Percentiles rank a stretch among this genome's conserved stretches.
Evolutionary conservation across 2,113 vertebrate genomes (phyloP).

Genomic region (Ceratotherium simum): DNA sequence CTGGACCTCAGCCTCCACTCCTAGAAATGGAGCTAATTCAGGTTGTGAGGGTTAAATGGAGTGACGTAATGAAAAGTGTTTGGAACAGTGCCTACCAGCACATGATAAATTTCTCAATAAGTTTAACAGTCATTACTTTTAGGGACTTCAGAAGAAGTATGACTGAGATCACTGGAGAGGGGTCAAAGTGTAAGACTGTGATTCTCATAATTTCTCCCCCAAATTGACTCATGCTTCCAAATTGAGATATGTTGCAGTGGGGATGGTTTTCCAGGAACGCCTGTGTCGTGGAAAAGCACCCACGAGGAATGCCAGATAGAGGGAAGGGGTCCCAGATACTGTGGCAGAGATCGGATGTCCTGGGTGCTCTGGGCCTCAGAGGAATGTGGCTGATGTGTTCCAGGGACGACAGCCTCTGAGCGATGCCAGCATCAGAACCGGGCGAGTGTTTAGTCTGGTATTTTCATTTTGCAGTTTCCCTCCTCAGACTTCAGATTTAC

Average conservation of each 20-base stretch:
- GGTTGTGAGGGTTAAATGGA: background rate
- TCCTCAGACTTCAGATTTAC: background rate
- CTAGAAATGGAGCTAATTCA: background rate
- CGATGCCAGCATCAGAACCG: accelerated
- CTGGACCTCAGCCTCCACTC: background rate
- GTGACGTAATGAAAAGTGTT: background rate
- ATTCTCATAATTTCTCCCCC: background rate
- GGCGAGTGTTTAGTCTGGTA: background rate
- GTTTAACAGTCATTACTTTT: background rate
- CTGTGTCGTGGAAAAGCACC: background rate
- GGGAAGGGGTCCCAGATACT: background rate
- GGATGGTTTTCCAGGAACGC: background rate
- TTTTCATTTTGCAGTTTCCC: background rate
- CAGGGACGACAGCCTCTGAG: background rate
- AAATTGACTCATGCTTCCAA: background rate
- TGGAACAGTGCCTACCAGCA: background rate
- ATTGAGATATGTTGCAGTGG: accelerated
- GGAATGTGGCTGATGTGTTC: background rate
- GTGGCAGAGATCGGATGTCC: background rate
- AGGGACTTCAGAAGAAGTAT: background rate
- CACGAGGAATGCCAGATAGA: background rate
- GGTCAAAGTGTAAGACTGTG: background rate
- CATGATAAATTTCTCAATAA: background rate
- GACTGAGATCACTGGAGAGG: background rate
- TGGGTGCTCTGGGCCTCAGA: background rate